Percentiles rank a stretch among this genome's conserved stretches.
Evolutionary conservation across 1,140 invertebrate species (phyloP).

Genomic region (Drosophila trapezifrons): DNA sequence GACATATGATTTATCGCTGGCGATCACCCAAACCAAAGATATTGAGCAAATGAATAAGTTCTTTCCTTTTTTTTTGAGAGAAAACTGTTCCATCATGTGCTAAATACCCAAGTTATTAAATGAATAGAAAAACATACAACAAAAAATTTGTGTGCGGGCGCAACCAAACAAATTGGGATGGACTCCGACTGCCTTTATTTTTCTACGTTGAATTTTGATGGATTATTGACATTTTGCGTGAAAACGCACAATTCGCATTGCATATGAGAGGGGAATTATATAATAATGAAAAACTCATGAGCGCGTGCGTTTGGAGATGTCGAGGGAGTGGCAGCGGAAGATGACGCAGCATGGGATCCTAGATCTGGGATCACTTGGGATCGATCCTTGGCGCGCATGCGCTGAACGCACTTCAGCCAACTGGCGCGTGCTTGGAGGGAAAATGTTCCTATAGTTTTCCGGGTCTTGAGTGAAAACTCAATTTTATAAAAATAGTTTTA

Average conservation of each 20-base stretch:
- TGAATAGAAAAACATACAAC: constrained; percentile 32
- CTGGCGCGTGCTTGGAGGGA: constrained; percentile 66
- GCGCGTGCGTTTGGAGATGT: constrained; percentile 29
- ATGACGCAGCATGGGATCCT: constrained; percentile 62
- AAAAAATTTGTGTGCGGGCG: constrained; percentile 61
- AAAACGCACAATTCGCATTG: constrained; percentile 71
- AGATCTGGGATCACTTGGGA: constrained; percentile 43
- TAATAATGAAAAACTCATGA: constrained; percentile 75
- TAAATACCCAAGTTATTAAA: constrained; percentile 61
- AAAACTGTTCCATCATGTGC: constrained; percentile 75
- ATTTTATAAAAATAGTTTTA: constrained; percentile 62
- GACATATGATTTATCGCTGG: constrained; percentile 49
- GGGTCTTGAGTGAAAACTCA: constrained; percentile 37
- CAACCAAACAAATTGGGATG: constrained; percentile 67
- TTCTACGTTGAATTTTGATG: constrained; percentile 46
- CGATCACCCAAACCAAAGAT: constrained; percentile 10
- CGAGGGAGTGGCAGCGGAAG: constrained; percentile 33
- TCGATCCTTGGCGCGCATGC: constrained; percentile 49
- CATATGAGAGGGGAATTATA: constrained; percentile 50
- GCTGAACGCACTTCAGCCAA: constrained; percentile 54
- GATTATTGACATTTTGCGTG: constrained; percentile 69
- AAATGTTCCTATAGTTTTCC: no score
- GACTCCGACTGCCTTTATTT: constrained; percentile 3
- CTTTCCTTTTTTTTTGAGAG: not conserved
- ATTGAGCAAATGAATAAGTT: constrained; percentile 18